Evolutionary conservation across 2,888 invertebrate genomes (phyloP).

Genomic region (Oasisia sp.): DNA sequence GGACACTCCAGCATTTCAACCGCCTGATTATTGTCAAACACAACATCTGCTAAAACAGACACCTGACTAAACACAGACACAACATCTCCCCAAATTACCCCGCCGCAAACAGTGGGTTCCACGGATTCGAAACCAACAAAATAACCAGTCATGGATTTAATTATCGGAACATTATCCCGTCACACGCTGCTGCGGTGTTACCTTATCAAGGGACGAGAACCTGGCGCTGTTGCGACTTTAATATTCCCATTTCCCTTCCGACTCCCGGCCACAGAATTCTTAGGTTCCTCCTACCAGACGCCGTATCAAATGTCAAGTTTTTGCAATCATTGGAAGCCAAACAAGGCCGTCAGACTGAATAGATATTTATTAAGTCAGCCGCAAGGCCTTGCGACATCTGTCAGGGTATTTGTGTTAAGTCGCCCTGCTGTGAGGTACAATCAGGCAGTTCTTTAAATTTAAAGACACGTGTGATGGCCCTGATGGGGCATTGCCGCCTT

Average conservation of each 20-base stretch:
- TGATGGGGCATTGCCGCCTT: neutral
- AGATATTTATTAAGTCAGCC: neutral
- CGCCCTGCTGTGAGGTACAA: neutral
- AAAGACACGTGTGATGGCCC: neutral
- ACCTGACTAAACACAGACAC: neutral
- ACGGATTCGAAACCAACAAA: neutral
- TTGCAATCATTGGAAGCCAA: neutral
- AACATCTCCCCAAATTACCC: neutral
- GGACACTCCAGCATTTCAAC: neutral
- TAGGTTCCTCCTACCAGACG: neutral
- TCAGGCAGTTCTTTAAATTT: neutral
- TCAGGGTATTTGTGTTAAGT: neutral
- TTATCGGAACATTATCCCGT: neutral
- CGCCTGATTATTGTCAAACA: neutral
- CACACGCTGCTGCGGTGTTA: neutral
- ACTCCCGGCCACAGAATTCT: neutral
- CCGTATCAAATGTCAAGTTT: neutral
- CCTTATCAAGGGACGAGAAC: neutral
- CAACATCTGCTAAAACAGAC: neutral
- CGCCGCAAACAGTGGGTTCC: neutral
- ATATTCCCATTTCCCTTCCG: neutral
- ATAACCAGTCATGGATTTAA: neutral
- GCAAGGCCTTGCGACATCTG: neutral
- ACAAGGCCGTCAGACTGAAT: neutral
- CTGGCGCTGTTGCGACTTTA: neutral